These are phyloP conservation scores for Drosophila putrida DNA, from an alignment of 2,888 invertebrate species.

Conservation along the genomic window DNA sequence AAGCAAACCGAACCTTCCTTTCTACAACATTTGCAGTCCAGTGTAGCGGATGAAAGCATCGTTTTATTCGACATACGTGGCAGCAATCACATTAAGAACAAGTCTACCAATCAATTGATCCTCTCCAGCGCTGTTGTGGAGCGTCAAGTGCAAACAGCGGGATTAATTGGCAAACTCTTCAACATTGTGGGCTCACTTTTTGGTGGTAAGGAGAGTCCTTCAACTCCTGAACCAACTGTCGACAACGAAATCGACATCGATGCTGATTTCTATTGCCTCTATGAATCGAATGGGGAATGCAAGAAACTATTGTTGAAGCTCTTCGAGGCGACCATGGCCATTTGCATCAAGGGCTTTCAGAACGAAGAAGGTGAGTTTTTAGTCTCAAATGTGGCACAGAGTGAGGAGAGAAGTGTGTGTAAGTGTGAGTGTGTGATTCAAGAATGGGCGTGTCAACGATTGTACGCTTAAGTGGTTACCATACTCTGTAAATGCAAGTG, in stretches of 20 bases:
- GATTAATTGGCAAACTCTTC: conserved; percentile 77
- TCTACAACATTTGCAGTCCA: conserved; percentile 65
- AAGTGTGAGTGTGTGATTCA: neutral
- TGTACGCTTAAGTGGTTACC: conserved; percentile 55
- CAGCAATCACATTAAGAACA: conserved; percentile 35
- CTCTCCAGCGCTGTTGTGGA: conserved; percentile 25
- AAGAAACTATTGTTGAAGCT: conserved; percentile 83
- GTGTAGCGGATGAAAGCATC: conserved; percentile 70
- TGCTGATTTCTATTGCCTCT: conserved; percentile 70
- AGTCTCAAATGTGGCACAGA: neutral
- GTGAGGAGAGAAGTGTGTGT: neutral
- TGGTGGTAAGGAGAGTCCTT: conserved; percentile 43
- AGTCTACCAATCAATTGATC: conserved; percentile 14
- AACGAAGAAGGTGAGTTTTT: conserved; percentile 82
- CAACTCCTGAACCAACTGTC: conserved; percentile 23
- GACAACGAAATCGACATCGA: conserved; percentile 52
- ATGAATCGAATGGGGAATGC: conserved; percentile 79
- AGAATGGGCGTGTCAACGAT: conserved; percentile 33
- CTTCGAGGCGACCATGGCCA: conserved; percentile 84
- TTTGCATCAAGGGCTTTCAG: conserved; percentile 82
- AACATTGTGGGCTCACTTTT: conserved; percentile 81
- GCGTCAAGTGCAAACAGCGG: conserved; percentile 44
- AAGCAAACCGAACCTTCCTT: conserved; percentile 61
- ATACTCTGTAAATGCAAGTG: conserved; percentile 7
- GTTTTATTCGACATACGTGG: conserved; percentile 82